These are phyloP conservation scores for Ischnus inquisitorius DNA, from an alignment of 2,888 invertebrate genomes.

Conservation along the genomic window DNA sequence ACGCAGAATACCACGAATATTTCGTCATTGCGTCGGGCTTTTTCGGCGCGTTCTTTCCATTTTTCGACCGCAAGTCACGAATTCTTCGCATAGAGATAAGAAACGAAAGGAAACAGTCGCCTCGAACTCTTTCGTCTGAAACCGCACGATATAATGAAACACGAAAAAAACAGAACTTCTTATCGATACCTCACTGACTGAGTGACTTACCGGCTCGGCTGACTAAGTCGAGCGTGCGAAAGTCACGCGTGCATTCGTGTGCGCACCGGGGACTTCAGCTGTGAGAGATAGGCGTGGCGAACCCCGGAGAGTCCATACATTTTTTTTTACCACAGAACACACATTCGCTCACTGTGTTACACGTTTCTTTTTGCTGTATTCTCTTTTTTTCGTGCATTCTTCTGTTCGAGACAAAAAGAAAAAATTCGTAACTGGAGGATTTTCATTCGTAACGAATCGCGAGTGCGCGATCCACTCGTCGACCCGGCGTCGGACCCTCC, in stretches of 20 bases:
- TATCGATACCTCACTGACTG: constrained; percentile 36
- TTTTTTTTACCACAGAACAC: constrained; percentile 27
- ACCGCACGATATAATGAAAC: not conserved
- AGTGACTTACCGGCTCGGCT: constrained; percentile 52
- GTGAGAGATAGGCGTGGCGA: constrained; percentile 52
- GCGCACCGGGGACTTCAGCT: constrained; percentile 34
- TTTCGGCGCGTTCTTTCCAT: not conserved
- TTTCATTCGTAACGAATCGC: constrained; percentile 43
- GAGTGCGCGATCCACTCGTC: constrained; percentile 26
- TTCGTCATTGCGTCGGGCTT: not conserved
- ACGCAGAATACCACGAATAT: not conserved
- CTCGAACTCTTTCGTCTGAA: constrained; percentile 19
- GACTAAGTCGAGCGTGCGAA: constrained; percentile 58
- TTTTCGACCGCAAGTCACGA: not conserved
- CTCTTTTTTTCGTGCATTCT: not conserved
- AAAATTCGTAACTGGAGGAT: too few species aligned
- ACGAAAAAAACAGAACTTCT: constrained; percentile 39
- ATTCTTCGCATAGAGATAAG: constrained; percentile 1
- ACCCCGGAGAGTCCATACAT: constrained; percentile 22
- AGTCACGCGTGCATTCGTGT: constrained; percentile 38
- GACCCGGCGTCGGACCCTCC: constrained; percentile 44
- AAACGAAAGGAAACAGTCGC: not conserved
- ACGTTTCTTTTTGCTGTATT: not conserved
- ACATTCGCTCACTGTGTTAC: constrained; percentile 13
- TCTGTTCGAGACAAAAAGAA: too few species aligned